phyloP scores from a whole-genome alignment of 1,140 invertebrate species.

The Ephestia elutella region DNA sequence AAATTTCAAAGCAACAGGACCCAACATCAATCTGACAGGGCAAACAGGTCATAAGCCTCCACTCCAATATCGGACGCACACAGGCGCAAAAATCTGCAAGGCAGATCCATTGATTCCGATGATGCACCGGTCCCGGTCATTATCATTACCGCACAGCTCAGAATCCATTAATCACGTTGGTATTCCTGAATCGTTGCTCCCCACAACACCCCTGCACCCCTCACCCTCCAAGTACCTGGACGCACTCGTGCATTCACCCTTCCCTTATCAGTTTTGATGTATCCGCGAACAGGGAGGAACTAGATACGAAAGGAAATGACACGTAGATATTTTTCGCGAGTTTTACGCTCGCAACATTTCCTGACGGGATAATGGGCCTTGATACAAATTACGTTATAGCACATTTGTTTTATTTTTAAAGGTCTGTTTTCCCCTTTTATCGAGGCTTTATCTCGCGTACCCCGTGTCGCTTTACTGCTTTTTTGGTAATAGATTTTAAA shows the following conservation, averaged over 20 bases:
- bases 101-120: conserved; percentile 25
- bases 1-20: too few species aligned
- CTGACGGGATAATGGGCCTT: conserved; percentile 12
- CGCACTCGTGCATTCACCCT: conserved; percentile 68
- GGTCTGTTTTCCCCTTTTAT: background rate
- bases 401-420: conserved; percentile 4
- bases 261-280: conserved; percentile 68
- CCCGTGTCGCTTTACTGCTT: background rate
- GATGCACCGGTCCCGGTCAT: conserved; percentile 58
- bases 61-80: conserved; percentile 5
- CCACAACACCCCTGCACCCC: conserved; percentile 27
- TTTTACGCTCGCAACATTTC: conserved; percentile 27
- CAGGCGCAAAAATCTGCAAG: conserved; percentile 15
- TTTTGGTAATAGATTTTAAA: background rate
- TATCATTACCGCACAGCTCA: conserved; percentile 59
- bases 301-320: conserved; percentile 43
- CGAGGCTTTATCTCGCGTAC: background rate
- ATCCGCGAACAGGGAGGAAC: conserved; percentile 42
- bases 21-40: background rate
- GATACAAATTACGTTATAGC: conserved; percentile 3
- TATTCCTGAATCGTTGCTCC: conserved; percentile 46
- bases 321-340: conserved; percentile 35
- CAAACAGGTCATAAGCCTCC: conserved; percentile 5
- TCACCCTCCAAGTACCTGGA: conserved; percentile 53
- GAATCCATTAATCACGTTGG: conserved; percentile 69